Conservation (phyloP, 2,888 invertebrate genomes). For the Oscheius sp. region DNA sequence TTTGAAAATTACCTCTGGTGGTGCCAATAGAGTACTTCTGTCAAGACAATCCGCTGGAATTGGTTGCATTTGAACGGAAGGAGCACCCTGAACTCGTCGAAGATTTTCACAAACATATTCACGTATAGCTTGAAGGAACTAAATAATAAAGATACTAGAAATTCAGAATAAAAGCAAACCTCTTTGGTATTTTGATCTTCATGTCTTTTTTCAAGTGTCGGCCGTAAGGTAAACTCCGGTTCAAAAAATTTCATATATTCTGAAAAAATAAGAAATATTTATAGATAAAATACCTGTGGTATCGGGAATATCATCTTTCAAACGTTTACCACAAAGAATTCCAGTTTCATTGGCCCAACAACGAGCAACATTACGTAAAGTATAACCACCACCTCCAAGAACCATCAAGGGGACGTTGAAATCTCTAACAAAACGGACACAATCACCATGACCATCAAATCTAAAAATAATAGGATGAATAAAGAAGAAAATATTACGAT, state of each 20-base stretch:
- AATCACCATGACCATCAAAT: slow-evolving; percentile 79
- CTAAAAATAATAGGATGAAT: slow-evolving; percentile 43
- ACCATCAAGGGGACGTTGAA: slow-evolving; percentile 91
- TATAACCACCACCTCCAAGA: slow-evolving; percentile 88
- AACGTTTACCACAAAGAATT: slow-evolving; percentile 88
- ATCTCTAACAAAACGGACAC: slow-evolving; percentile 93
- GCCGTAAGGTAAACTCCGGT: slow-evolving; percentile 94
- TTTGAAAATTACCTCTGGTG: slow-evolving; percentile 36
- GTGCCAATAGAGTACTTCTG: slow-evolving; percentile 30
- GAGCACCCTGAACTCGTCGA: slow-evolving; percentile 88
- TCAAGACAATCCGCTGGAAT: slow-evolving; percentile 58
- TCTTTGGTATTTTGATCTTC: slow-evolving; percentile 94
- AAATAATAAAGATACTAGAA: slow-evolving; percentile 47
- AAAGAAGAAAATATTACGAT: slow-evolving; percentile 11
- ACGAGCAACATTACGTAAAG: slow-evolving; percentile 95
- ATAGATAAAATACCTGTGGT: slow-evolving; percentile 50
- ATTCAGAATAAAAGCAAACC: slow-evolving; percentile 60
- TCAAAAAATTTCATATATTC: slow-evolving; percentile 97
- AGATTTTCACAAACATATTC: slow-evolving; percentile 89
- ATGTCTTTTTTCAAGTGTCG: slow-evolving; percentile 85
- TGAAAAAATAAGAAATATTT: slow-evolving; percentile 29
- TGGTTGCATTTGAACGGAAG: slow-evolving; percentile 88
- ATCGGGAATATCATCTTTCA: slow-evolving; percentile 89
- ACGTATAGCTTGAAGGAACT: slow-evolving; percentile 91
- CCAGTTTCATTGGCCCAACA: slow-evolving; percentile 99